phyloP scores from a whole-genome alignment of 2,888 invertebrate genomes.

The Cephus sareptanus region DNA sequence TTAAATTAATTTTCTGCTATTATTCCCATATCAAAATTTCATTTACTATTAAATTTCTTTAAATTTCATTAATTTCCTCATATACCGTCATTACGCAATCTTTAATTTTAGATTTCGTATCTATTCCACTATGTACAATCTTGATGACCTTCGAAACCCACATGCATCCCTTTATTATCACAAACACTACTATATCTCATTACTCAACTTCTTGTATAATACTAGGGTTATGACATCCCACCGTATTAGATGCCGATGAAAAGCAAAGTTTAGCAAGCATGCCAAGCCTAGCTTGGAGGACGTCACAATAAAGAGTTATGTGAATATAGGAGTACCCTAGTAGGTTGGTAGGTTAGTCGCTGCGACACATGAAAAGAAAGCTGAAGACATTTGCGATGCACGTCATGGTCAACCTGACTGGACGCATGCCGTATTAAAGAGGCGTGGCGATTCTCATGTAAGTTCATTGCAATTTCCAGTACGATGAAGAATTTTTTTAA shows the following conservation, averaged over 20 bases:
- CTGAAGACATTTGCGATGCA: slow-evolving; percentile 7
- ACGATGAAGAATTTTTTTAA: not conserved
- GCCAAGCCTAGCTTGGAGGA: not conserved
- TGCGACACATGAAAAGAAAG: slow-evolving; percentile 5
- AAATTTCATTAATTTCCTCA: not conserved
- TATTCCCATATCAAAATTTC: not conserved
- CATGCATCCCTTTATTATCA: not conserved
- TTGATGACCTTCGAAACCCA: not conserved
- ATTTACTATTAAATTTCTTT: not conserved
- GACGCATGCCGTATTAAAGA: slow-evolving; percentile 1
- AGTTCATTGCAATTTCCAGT: not conserved
- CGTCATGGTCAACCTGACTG: slow-evolving; percentile 1
- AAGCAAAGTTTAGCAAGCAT: not conserved
- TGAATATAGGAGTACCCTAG: not conserved
- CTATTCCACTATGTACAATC: not conserved
- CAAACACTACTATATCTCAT: not conserved
- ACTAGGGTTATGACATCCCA: not conserved
- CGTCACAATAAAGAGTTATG: not conserved
- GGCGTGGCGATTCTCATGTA: not conserved
- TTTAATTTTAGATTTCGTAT: not conserved
- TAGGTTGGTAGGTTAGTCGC: not conserved
- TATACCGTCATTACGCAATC: not conserved
- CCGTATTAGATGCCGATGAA: not conserved
- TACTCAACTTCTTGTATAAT: not conserved
- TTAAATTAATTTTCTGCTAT: no score